These are phyloP conservation scores for Paralvinella palmiformis DNA, from an alignment of 1,140 invertebrate genomes.

Conservation along the genomic window DNA sequence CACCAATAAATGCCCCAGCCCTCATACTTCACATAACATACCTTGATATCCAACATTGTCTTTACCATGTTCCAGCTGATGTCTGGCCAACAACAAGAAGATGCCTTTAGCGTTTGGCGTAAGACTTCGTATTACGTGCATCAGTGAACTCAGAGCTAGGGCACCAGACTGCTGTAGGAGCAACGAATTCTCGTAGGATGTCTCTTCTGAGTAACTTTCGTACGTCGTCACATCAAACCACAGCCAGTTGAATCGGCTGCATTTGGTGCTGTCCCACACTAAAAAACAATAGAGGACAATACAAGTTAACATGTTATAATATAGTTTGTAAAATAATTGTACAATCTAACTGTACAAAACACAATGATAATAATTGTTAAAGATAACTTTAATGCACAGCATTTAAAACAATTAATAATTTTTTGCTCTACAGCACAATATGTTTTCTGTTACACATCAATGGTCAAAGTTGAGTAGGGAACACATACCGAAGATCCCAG, in stretches of 20 bases:
- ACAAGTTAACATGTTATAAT: not conserved
- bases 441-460: too few species aligned
- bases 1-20: too few species aligned
- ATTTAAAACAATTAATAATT: too few species aligned
- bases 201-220: slow-evolving; percentile 76
- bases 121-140: slow-evolving; percentile 80
- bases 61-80: slow-evolving; percentile 69
- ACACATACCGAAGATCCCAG: too few species aligned
- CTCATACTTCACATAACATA: too few species aligned
- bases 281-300: slow-evolving; percentile 31
- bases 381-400: too few species aligned
- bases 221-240: slow-evolving; percentile 82
- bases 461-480: too few species aligned
- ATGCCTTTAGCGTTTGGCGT: slow-evolving; percentile 81
- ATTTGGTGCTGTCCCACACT: slow-evolving; percentile 84
- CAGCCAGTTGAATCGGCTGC: slow-evolving; percentile 76
- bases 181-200: slow-evolving; percentile 78
- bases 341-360: too few species aligned
- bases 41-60: slow-evolving; percentile 47
- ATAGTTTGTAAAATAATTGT: too few species aligned
- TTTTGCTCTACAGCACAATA: too few species aligned
- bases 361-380: too few species aligned
- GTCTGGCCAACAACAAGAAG: slow-evolving; percentile 71
- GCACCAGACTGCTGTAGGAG: slow-evolving; percentile 71
- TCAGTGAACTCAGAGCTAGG: slow-evolving; percentile 74